A percentile compares a stretch with the other conserved stretches of the same genome.
Evolutionary conservation across 2,113 vertebrate genomes (phyloP).

Genomic region (Dromiciops gliroides): DNA sequence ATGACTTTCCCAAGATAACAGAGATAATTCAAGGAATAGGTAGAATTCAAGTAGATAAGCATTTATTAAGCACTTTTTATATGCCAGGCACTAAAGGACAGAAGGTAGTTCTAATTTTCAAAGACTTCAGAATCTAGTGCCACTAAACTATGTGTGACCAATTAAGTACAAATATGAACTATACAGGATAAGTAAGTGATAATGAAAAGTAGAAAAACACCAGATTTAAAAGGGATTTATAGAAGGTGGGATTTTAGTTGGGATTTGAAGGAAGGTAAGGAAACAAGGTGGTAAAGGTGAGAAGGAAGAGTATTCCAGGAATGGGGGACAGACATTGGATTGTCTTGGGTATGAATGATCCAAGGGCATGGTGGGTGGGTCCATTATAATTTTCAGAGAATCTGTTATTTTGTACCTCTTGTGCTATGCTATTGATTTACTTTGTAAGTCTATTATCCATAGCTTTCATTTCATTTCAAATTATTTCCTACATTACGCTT

Average conservation of each 20-base stretch:
- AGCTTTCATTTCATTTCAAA: background rate
- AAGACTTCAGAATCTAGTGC: background rate
- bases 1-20: background rate
- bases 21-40: background rate
- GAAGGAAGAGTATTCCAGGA: no score
- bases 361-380: no score
- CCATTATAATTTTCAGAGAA: background rate
- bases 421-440: background rate
- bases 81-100: no score
- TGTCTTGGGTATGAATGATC: no score
- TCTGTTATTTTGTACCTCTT: background rate
- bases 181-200: background rate
- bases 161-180: background rate
- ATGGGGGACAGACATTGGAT: no score
- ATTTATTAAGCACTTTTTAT: background rate
- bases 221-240: background rate
- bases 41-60: background rate
- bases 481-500: background rate
- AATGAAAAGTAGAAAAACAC: background rate
- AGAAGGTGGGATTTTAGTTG: no score
- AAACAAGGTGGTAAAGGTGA: no score
- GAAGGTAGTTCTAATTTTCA: background rate
- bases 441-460: background rate
- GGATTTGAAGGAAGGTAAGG: no score
- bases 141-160: background rate